These are phyloP conservation scores for Rhogogaster chlorosoma DNA, from an alignment of 2,888 invertebrate species.

Conservation along the genomic window DNA sequence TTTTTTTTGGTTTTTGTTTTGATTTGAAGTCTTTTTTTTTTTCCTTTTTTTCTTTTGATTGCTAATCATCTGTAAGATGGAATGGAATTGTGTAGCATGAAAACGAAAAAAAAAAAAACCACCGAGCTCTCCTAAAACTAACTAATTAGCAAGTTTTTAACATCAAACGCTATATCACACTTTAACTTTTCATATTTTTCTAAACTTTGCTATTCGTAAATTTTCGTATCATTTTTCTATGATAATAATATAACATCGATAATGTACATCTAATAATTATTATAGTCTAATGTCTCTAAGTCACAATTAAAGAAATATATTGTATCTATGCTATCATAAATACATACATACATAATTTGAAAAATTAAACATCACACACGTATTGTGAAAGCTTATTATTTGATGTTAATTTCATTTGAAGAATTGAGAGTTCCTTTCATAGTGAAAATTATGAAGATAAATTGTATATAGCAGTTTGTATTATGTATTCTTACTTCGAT, in stretches of 20 bases:
- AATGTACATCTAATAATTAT: not conserved
- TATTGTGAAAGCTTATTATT: slow-evolving; percentile 4
- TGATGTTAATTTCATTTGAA: slow-evolving; percentile 5
- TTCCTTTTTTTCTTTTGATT: not conserved
- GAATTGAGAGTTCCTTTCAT: not conserved
- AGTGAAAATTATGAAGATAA: slow-evolving; percentile 44
- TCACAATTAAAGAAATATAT: not conserved
- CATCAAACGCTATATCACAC: slow-evolving; percentile 31
- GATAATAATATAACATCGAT: not conserved
- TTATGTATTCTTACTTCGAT: slow-evolving; percentile 13
- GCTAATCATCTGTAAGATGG: not conserved
- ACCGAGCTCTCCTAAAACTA: slow-evolving; percentile 1
- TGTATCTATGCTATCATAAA: not conserved
- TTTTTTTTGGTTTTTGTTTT: not conserved
- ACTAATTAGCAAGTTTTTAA: slow-evolving; percentile 8
- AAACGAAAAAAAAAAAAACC: not conserved
- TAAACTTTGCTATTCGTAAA: not conserved
- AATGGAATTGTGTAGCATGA: slow-evolving; percentile 4
- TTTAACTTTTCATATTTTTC: slow-evolving; percentile 38
- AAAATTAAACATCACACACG: slow-evolving; percentile 9
- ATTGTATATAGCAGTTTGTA: slow-evolving; percentile 48
- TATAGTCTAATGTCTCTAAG: not conserved
- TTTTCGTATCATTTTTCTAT: slow-evolving; percentile 5
- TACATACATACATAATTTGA: not conserved
- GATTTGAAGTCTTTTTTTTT: not conserved